phyloP scores from a whole-genome alignment of 1,140 invertebrate species.

The Drosophila dunni region DNA sequence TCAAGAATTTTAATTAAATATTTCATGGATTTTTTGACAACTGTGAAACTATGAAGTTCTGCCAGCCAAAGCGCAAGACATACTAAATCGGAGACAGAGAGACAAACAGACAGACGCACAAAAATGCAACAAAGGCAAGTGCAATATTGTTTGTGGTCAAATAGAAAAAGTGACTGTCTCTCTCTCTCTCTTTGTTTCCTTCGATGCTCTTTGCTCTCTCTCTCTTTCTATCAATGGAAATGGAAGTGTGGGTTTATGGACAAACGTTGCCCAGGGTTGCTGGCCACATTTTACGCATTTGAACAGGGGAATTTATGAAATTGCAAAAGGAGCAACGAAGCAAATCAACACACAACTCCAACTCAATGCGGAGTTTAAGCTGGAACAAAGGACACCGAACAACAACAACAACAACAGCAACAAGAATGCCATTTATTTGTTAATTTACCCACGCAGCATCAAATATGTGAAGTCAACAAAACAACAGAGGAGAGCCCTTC shows the following conservation, averaged over 20 bases:
- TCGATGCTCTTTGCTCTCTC: not conserved
- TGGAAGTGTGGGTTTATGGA: conserved; percentile 4
- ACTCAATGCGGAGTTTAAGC: conserved; percentile 4
- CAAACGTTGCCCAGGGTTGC: conserved; percentile 34
- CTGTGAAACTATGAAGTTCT: conserved; percentile 3
- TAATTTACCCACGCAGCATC: conserved; percentile 78
- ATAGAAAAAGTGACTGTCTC: conserved; percentile 57
- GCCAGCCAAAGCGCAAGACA: not conserved
- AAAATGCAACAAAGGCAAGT: conserved; percentile 76
- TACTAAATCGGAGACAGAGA: conserved; percentile 3
- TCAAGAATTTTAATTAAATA: conserved; percentile 30
- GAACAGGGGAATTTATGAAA: conserved; percentile 75
- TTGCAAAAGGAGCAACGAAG: conserved; percentile 61
- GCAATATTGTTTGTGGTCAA: conserved; percentile 75
- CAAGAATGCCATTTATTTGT: conserved; percentile 81
- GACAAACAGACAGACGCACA: conserved; percentile 34
- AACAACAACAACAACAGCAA: conserved; percentile 14
- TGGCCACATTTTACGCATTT: conserved; percentile 76
- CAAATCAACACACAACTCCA: conserved; percentile 53
- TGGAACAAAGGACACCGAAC: conserved; percentile 49
- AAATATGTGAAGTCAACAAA: conserved; percentile 77
- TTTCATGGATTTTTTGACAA: conserved; percentile 14
- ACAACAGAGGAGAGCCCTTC: conserved; percentile 15
- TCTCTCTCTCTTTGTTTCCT: not conserved
- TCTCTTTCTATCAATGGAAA: not conserved